Conservation (phyloP, 1,140 invertebrate genomes). For the Eriosoma lanigerum region DNA sequence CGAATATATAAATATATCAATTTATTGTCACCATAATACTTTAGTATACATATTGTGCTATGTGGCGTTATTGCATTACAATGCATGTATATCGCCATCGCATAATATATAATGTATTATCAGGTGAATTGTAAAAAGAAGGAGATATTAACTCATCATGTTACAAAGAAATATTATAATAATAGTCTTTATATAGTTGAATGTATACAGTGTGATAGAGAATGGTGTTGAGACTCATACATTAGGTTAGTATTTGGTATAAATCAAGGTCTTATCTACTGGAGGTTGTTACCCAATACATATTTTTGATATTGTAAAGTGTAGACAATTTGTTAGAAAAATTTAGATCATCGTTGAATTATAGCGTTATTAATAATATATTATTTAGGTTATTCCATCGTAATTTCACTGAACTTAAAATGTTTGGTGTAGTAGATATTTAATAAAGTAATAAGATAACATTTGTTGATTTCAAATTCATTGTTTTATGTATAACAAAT, state of each 20-base stretch:
- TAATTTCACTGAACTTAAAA: too few relatives aligned
- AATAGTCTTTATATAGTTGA: conserved; percentile 2
- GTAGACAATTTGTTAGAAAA: neutral
- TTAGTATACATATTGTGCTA: neutral
- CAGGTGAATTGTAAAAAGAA: conserved; percentile 39
- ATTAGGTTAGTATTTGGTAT: conserved; percentile 38
- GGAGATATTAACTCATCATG: conserved; percentile 26
- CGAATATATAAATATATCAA: conserved; percentile 17
- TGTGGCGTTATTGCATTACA: conserved; percentile 11
- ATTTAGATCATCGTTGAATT: neutral
- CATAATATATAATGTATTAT: conserved; percentile 25
- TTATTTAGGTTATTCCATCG: too few relatives aligned
- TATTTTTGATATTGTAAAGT: neutral
- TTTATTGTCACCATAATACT: neutral
- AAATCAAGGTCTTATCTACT: conserved; percentile 16
- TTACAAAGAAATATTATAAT: conserved; percentile 13
- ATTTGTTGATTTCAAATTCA: too few relatives aligned
- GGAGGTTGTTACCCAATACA: neutral
- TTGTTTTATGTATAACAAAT: too few relatives aligned
- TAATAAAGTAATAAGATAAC: too few relatives aligned
- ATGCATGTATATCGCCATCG: neutral
- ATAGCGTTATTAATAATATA: too few relatives aligned
- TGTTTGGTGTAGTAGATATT: too few relatives aligned
- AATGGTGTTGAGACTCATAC: conserved; percentile 20
- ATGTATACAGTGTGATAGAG: conserved; percentile 4